Evolutionary conservation across 2,888 invertebrate species (phyloP).

Genomic region (Zaprionus obscuricornis): DNA sequence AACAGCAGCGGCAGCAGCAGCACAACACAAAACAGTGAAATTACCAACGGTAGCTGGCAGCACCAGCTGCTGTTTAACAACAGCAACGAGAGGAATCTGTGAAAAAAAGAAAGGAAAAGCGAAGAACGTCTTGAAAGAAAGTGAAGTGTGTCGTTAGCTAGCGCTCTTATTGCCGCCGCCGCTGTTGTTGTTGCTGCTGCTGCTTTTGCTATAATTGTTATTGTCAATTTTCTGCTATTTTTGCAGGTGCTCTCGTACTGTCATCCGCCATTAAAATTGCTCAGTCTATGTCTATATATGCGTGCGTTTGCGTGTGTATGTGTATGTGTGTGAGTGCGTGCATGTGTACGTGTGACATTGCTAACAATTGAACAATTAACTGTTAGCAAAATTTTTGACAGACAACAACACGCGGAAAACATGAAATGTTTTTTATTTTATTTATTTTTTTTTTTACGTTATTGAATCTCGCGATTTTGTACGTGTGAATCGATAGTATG

Average conservation of each 20-base stretch:
- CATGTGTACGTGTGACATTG: conserved; percentile 30
- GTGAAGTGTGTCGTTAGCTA: conserved; percentile 48
- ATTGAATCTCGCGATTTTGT: neutral
- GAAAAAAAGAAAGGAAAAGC: conserved; percentile 52
- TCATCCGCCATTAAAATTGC: too few relatives aligned
- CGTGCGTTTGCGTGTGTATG: neutral
- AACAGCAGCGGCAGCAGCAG: conserved; percentile 10
- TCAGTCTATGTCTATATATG: too few relatives aligned
- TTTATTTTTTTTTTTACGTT: neutral
- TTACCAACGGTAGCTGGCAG: conserved; percentile 9
- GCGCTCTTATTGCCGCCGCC: too few relatives aligned
- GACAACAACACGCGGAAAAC: conserved; percentile 31
- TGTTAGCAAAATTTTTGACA: conserved; percentile 10
- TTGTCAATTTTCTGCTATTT: too few relatives aligned
- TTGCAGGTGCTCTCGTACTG: too few relatives aligned
- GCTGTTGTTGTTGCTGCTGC: conserved; percentile 2
- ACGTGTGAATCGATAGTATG: too few relatives aligned
- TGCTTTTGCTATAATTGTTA: conserved; percentile 7
- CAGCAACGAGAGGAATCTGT: conserved; percentile 1
- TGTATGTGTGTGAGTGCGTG: neutral
- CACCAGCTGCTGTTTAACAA: conserved; percentile 30
- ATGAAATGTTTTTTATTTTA: neutral
- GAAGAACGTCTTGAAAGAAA: conserved; percentile 65
- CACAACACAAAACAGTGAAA: too few relatives aligned
- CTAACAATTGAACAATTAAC: conserved; percentile 21